These are phyloP conservation scores for Drosophila mulleri DNA, from an alignment of 2,888 invertebrate genomes.

Conservation along the genomic window DNA sequence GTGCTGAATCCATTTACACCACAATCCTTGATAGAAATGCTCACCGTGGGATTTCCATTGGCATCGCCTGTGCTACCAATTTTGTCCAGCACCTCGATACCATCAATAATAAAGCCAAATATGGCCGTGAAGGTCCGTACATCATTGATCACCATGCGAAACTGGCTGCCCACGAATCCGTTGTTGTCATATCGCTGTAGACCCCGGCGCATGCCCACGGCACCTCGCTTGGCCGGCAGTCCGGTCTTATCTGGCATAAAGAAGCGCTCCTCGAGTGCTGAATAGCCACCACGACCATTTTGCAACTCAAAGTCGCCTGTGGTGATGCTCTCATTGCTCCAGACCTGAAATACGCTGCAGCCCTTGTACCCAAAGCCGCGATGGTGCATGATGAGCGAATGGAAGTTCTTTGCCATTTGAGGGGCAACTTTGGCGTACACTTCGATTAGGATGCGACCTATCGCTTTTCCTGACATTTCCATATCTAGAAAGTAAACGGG, in stretches of 20 bases:
- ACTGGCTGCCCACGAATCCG: constrained; percentile 21
- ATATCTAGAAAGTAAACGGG: constrained; percentile 17
- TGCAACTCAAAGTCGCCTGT: constrained; percentile 93
- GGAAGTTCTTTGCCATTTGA: constrained; percentile 91
- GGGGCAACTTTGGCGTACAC: constrained; percentile 92
- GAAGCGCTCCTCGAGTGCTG: constrained; percentile 91
- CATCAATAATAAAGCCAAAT: constrained; percentile 15
- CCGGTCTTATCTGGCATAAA: constrained; percentile 92
- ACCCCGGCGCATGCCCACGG: constrained; percentile 85
- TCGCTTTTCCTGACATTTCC: constrained; percentile 88
- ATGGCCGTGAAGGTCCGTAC: constrained; percentile 3
- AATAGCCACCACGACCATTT: constrained; percentile 92
- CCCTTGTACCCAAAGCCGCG: constrained; percentile 92
- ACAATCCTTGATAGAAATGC: constrained; percentile 2
- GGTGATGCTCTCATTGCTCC: constrained; percentile 93
- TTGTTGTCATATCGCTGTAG: background rate
- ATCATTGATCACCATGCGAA: constrained; percentile 11
- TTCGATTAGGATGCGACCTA: constrained; percentile 91
- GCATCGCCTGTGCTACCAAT: background rate
- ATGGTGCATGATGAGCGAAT: constrained; percentile 71
- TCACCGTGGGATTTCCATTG: background rate
- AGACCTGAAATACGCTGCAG: constrained; percentile 92
- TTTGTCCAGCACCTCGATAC: constrained; percentile 7
- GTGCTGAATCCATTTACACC: background rate
- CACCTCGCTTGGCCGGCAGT: constrained; percentile 90